Evolutionary conservation across 2,113 vertebrate species (phyloP).

Genomic region (Eolophus roseicapilla): DNA sequence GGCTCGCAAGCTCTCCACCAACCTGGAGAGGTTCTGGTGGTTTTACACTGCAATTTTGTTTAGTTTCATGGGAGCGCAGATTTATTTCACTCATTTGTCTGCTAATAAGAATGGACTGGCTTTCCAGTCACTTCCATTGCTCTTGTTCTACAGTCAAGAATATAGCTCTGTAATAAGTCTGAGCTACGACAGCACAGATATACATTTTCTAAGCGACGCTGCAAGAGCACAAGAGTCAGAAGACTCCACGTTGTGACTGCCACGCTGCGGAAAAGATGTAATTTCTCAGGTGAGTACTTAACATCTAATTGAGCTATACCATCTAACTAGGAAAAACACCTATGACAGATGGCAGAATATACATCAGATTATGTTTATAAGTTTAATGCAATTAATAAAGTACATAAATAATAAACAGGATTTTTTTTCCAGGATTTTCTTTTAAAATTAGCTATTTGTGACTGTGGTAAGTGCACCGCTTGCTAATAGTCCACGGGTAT

Average conservation of each 20-base stretch:
- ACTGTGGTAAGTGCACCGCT: neutral
- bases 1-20: neutral
- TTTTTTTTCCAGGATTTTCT: neutral
- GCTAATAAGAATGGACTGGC: neutral
- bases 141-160: neutral
- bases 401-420: neutral
- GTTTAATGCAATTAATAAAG: neutral
- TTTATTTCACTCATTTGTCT: neutral
- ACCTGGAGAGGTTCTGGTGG: neutral
- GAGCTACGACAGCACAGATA: neutral
- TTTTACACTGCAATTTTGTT: neutral
- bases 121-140: neutral
- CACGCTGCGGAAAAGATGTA: neutral
- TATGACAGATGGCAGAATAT: neutral
- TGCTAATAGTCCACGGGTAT: neutral
- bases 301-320: neutral
- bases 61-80: neutral
- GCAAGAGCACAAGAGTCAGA: neutral
- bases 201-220: fast-evolving
- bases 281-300: neutral
- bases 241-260: neutral
- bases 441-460: neutral
- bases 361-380: neutral
- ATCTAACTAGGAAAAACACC: neutral
- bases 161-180: neutral